Conservation (phyloP, 2,113 vertebrate genomes). For the Amphiprion ocellaris region DNA sequence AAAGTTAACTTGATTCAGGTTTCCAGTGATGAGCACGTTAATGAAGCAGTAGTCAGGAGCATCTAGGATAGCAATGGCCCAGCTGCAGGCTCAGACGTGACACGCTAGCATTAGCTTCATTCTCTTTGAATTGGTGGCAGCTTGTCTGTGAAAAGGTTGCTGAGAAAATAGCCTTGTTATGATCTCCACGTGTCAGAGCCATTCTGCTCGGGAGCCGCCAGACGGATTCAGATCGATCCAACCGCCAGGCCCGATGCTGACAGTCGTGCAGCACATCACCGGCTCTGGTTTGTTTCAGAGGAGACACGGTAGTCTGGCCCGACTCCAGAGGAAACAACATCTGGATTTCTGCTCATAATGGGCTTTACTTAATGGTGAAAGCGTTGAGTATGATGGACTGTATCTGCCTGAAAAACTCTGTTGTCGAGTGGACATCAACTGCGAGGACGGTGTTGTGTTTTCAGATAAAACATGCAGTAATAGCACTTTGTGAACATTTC, state of each 20-base stretch:
- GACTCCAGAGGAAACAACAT: constrained; percentile 64
- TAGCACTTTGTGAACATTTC: too few relatives aligned
- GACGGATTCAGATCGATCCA: constrained; percentile 21
- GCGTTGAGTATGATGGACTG: constrained; percentile 31
- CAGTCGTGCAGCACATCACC: constrained; percentile 34
- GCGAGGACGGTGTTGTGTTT: not conserved
- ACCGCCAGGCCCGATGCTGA: constrained; percentile 40
- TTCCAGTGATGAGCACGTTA: not conserved
- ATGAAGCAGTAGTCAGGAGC: constrained; percentile 3
- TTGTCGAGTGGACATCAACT: constrained; percentile 24
- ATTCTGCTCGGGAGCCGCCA: constrained; percentile 4
- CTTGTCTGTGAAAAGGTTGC: constrained; percentile 2
- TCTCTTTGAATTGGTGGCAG: not conserved
- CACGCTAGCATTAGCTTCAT: constrained; percentile 2
- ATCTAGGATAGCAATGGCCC: not conserved
- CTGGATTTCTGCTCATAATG: constrained; percentile 58
- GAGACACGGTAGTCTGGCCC: constrained; percentile 51
- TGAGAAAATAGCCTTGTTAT: constrained; percentile 28
- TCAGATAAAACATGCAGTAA: too few relatives aligned
- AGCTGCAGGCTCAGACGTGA: constrained; percentile 4
- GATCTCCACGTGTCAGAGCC: constrained; percentile 16
- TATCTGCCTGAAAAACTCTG: constrained; percentile 1
- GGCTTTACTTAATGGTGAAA: constrained; percentile 38
- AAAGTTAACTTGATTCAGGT: not conserved
- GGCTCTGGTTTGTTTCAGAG: constrained; percentile 50